Evolutionary conservation across 2,888 invertebrate genomes (phyloP).

Genomic region (Halocaridina rubra): DNA sequence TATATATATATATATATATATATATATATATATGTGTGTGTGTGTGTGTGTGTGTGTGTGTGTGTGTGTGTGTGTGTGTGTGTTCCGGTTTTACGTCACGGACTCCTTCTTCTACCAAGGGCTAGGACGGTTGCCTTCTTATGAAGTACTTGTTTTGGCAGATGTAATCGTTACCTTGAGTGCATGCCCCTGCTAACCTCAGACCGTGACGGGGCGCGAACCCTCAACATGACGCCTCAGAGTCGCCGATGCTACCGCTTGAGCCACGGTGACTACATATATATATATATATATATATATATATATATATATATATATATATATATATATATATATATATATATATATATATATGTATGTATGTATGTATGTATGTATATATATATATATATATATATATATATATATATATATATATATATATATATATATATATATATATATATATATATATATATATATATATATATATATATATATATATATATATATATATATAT

Average conservation of each 20-base stretch:
- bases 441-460: not conserved
- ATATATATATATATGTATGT: not conserved
- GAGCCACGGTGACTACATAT: too few species aligned
- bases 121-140: too few species aligned
- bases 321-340: not conserved
- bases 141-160: too few species aligned
- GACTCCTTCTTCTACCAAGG: too few species aligned
- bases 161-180: too few species aligned
- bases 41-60: not conserved
- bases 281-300: not conserved
- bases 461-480: not conserved
- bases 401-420: not conserved
- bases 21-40: not conserved
- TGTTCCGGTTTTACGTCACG: not conserved
- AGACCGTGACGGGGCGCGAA: too few species aligned
- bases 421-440: not conserved
- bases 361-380: not conserved
- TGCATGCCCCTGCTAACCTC: too few species aligned
- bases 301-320: constrained; percentile 1
- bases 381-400: not conserved
- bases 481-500: not conserved
- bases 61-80: not conserved
- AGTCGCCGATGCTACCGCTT: too few species aligned
- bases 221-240: too few species aligned
- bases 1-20: not conserved